phyloP scores from a whole-genome alignment of 2,888 invertebrate species.

The Eupithecia insigniata region DNA sequence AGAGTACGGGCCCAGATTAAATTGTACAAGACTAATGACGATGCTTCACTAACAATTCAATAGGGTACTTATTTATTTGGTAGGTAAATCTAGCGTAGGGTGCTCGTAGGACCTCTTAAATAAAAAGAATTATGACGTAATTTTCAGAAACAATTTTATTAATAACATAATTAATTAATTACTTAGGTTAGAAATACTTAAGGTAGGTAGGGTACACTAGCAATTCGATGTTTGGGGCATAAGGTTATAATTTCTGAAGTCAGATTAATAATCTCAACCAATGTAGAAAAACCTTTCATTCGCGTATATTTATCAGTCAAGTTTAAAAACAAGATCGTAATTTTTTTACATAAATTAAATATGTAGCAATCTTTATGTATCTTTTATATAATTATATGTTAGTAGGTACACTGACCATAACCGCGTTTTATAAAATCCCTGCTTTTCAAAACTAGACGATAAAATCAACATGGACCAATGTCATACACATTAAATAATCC shows the following conservation, averaged over 20 bases:
- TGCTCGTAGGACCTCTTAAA: neutral
- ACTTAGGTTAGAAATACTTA: neutral
- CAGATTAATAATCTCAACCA: neutral
- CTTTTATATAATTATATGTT: too few relatives aligned
- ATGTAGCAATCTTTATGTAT: too few relatives aligned
- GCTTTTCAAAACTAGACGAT: neutral
- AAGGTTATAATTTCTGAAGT: neutral
- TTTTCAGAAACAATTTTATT: neutral
- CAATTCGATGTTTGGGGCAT: conserved; percentile 5
- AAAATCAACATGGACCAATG: neutral
- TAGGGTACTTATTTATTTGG: too few relatives aligned
- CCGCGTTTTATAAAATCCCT: neutral
- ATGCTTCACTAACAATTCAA: too few relatives aligned
- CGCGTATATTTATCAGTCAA: neutral
- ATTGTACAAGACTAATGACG: too few relatives aligned
- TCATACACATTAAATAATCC: neutral
- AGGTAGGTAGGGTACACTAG: neutral
- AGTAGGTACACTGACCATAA: neutral
- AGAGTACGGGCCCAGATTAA: too few relatives aligned
- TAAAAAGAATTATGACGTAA: neutral
- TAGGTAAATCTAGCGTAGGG: too few relatives aligned
- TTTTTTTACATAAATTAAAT: too few relatives aligned
- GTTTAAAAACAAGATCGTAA: neutral
- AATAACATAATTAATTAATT: neutral
- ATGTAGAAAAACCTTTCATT: neutral